Evolutionary conservation across 1,140 invertebrate species (phyloP), one percentile per base, ranked within the genome.

Genomic region (Drosophila lacertosa): DNA sequence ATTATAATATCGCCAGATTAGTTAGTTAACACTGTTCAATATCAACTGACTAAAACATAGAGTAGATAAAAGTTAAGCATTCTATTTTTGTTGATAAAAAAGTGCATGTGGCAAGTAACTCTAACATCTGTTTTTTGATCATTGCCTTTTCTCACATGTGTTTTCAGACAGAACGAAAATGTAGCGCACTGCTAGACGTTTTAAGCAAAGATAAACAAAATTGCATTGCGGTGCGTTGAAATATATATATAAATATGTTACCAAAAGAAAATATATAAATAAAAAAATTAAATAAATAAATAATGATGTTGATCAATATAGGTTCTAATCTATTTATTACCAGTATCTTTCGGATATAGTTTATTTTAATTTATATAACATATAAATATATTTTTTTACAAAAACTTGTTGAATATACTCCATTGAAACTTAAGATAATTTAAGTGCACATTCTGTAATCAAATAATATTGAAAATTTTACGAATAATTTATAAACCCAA

Each of bases 111-210:
- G 80, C 75, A 83, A 50, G 71, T 48, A 40, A 77, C 60, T 59
- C 40, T 62, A 80, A 80, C 80, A 84, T 84, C 81, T 84, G 80
- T 42, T 51, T 53, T 72, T 44, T 84, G 75, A 59, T 70, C 77
- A 84, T 79, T 71, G 74, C 59, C 74, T 62, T 68, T 57, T 57
- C 68, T 66, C 80, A 83, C 79, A 84, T 84, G 81, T 84, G 76
- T 72, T 22, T n/a, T 2, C 15, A 1, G 5, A n/a, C 11, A 39
- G 13, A 71, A 29, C 40, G 60, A 11, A 60, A 79, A 83, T 60
- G 64, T 70, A 54, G 77, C 78, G 73, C 73, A 69, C 71, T 24
- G 54, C 42, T 66, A 77, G 54, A 54, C 51, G 64, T 58, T 32
- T 32, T 37, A 26, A 24, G 13, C 13, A 26, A 53, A 54, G 7